Evolutionary conservation across 2,888 invertebrate species (phyloP).

Genomic region (Apomyelois bistriatella): DNA sequence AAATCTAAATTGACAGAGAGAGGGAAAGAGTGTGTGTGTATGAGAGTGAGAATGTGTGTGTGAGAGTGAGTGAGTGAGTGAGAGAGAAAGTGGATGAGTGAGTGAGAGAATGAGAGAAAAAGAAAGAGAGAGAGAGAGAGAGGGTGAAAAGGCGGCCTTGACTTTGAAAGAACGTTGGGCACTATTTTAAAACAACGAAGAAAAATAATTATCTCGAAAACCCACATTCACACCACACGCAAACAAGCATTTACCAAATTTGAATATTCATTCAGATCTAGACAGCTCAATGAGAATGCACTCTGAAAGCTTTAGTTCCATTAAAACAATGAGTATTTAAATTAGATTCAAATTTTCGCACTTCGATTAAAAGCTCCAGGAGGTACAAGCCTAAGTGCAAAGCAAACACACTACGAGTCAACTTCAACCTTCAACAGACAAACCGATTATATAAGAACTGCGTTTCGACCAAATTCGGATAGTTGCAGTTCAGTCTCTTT

Average conservation of each 20-base stretch:
- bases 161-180: too few relatives aligned
- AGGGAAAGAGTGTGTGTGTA: too few relatives aligned
- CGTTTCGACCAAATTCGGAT: constrained; percentile 22
- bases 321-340: constrained; percentile 72
- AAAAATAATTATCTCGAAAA: not conserved
- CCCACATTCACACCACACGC: constrained; percentile 1
- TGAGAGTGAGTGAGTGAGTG: too few relatives aligned
- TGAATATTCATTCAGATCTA: constrained; percentile 35
- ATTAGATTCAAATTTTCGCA: constrained; percentile 74
- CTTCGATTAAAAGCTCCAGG: constrained; percentile 75
- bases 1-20: too few relatives aligned
- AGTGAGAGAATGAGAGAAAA: too few relatives aligned
- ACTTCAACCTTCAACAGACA: constrained; percentile 59
- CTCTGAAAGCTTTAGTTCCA: constrained; percentile 49
- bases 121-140: too few relatives aligned
- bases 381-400: constrained; percentile 69
- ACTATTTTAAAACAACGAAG: not conserved
- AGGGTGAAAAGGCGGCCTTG: too few relatives aligned
- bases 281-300: constrained; percentile 57
- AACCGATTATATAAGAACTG: constrained; percentile 44
- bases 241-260: not conserved
- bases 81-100: too few relatives aligned
- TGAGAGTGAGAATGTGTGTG: too few relatives aligned
- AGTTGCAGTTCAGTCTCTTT: constrained; percentile 25
- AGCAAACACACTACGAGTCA: constrained; percentile 67